Conservation (phyloP, 2,888 invertebrate genomes). For the Macrosiphum euphorbiae region DNA sequence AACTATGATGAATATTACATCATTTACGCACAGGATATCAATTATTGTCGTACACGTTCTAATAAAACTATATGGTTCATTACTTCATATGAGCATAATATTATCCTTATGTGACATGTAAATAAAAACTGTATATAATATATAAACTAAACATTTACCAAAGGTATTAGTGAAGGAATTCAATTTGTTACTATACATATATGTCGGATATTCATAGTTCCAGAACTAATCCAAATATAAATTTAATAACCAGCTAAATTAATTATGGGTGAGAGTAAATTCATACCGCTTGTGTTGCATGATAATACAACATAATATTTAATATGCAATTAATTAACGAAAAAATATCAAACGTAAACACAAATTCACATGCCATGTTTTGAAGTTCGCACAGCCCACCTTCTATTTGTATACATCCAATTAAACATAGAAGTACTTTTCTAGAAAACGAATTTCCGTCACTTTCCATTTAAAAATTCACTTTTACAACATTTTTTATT, state of each 20-base stretch:
- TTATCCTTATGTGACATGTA: not conserved
- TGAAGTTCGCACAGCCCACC: too few species aligned
- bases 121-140: not conserved
- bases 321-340: too few species aligned
- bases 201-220: not conserved
- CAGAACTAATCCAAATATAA: not conserved
- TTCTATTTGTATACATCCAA: too few species aligned
- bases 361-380: too few species aligned
- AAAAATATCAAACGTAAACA: too few species aligned
- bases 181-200: not conserved
- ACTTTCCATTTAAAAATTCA: too few species aligned
- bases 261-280: not conserved
- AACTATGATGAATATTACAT: not conserved
- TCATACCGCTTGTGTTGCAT: too few species aligned
- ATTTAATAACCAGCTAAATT: not conserved
- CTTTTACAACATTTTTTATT: too few species aligned
- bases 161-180: not conserved
- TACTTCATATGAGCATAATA: too few species aligned
- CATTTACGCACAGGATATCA: not conserved
- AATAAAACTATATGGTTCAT: not conserved
- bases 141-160: not conserved
- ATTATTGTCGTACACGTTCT: not conserved
- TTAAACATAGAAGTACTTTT: too few species aligned
- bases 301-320: too few species aligned
- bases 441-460: too few species aligned